Conservation (phyloP, 2,888 invertebrate species). For the Hedya salicella region DNA sequence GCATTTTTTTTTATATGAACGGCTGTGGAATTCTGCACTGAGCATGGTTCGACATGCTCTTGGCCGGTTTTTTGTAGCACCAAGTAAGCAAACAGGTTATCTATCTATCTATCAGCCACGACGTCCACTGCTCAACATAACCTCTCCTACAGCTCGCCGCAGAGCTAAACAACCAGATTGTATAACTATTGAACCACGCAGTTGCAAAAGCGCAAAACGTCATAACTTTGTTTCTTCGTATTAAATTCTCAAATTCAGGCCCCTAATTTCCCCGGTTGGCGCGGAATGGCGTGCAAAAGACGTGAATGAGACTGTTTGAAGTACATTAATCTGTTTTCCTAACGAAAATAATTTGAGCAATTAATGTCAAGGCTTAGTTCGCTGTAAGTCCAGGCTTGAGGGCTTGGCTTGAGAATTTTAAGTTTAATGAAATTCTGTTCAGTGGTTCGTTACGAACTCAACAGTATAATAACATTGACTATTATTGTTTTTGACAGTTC, state of each 20-base stretch:
- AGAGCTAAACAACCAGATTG: background rate
- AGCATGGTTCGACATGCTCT: too few species aligned
- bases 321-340: slow-evolving; percentile 38
- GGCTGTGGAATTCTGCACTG: too few species aligned
- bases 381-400: background rate
- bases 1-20: too few species aligned
- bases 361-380: slow-evolving; percentile 8
- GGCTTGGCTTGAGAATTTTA: background rate
- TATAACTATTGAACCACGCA: background rate
- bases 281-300: slow-evolving; percentile 34
- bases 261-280: slow-evolving; percentile 30
- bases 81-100: too few species aligned
- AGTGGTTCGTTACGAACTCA: background rate
- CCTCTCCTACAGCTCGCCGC: too few species aligned
- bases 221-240: background rate
- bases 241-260: slow-evolving; percentile 9
- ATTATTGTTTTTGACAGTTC: too few species aligned
- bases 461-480: too few species aligned
- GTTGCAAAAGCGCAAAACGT: background rate
- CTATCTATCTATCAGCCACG: too few species aligned
- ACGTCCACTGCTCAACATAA: too few species aligned
- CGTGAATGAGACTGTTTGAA: slow-evolving; percentile 33
- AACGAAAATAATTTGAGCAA: slow-evolving; percentile 38
- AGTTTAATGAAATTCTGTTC: background rate
- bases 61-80: too few species aligned